These are phyloP conservation scores for Chrysemys picta DNA, from an alignment of 2,113 vertebrate species.

Conservation along the genomic window DNA sequence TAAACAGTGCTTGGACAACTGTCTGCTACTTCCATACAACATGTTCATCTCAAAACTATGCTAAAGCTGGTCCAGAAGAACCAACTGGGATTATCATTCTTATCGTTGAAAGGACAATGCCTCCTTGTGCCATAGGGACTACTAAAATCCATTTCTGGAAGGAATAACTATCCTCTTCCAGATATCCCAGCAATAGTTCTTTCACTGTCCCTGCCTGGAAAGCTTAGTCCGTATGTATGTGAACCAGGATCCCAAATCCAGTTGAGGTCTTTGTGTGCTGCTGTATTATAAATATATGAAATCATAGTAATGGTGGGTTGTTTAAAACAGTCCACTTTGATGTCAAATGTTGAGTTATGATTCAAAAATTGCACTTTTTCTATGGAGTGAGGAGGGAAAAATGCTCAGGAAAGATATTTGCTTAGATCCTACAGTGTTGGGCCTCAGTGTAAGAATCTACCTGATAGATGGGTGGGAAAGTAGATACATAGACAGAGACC, in stretches of 20 bases:
- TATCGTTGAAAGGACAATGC: background rate
- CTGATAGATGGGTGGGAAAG: background rate
- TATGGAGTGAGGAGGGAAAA: background rate
- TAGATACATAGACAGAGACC: background rate
- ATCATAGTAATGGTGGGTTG: background rate
- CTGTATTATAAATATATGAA: fast-evolving
- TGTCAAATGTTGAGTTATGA: background rate
- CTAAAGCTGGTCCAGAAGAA: background rate
- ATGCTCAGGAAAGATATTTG: background rate
- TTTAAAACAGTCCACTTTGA: background rate
- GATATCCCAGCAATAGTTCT: background rate
- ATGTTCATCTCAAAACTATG: background rate
- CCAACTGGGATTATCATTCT: background rate
- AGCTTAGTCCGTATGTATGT: background rate
- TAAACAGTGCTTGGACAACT: background rate
- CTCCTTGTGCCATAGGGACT: background rate
- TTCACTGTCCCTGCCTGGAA: background rate
- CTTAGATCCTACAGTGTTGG: background rate
- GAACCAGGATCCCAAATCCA: background rate
- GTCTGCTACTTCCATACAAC: background rate
- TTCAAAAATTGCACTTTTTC: background rate
- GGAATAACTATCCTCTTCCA: background rate
- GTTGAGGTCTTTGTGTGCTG: fast-evolving
- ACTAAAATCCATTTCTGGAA: background rate
- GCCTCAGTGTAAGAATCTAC: background rate